phyloP scores from a whole-genome alignment of 2,797 vertebrate species.

The Sebastes hopkinsi region DNA sequence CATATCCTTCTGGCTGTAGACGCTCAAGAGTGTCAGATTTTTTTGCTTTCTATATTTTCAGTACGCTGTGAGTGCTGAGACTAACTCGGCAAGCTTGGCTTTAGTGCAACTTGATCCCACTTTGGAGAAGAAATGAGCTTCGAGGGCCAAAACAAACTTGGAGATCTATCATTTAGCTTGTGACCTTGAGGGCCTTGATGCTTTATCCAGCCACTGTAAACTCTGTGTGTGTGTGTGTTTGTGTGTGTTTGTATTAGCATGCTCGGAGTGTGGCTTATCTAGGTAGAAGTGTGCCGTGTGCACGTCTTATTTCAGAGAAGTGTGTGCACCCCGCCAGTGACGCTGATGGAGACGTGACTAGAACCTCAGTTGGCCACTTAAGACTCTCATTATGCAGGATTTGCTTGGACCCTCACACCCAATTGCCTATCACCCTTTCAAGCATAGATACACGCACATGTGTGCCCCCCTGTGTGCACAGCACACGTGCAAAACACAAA shows the following conservation, averaged over 20 bases:
- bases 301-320: constrained; percentile 8
- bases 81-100: neutral
- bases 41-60: neutral
- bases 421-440: constrained; percentile 30
- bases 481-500: neutral
- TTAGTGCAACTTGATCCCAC: constrained; percentile 31
- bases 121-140: constrained; percentile 21
- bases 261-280: constrained; percentile 1
- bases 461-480: neutral
- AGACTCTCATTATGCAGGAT: constrained; percentile 49
- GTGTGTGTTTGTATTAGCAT: constrained; percentile 9
- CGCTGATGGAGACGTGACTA: constrained; percentile 57
- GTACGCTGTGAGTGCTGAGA: neutral
- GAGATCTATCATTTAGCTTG: constrained; percentile 17
- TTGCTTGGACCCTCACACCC: constrained; percentile 44
- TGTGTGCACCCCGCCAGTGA: constrained; percentile 10
- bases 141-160: constrained; percentile 9
- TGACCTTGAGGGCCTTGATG: constrained; percentile 26
- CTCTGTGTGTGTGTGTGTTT: neutral
- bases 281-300: neutral
- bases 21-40: neutral
- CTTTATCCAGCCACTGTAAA: constrained; percentile 4
- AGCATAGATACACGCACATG: neutral
- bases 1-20: neutral
- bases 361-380: constrained; percentile 59